phyloP scores from a whole-genome alignment of 1,140 invertebrate genomes.

The Macrotrachela quadricornifera region DNA sequence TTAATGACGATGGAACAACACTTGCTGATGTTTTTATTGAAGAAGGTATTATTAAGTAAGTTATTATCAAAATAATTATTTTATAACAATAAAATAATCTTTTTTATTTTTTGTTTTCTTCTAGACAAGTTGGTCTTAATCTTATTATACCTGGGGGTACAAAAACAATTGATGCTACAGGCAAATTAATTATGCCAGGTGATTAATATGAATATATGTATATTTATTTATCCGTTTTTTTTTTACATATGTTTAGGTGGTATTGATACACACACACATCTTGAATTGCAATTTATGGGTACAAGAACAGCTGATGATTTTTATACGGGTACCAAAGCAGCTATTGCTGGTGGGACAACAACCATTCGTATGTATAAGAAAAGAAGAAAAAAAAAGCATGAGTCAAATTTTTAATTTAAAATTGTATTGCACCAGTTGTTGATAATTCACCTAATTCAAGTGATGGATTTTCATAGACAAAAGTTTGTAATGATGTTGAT shows the following conservation, averaged over 20 bases:
- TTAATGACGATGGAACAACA: constrained; percentile 74
- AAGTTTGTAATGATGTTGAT: no score
- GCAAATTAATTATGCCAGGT: constrained; percentile 52
- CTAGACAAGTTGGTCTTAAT: constrained; percentile 48
- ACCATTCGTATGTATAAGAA: constrained; percentile 26
- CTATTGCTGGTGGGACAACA: constrained; percentile 68
- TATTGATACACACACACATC: constrained; percentile 68
- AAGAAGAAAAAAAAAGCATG: no score
- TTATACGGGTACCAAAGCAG: constrained; percentile 64
- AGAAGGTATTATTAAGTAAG: constrained; percentile 79
- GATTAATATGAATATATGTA: no score
- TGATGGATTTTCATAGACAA: no score
- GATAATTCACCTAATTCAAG: no score
- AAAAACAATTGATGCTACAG: constrained; percentile 51
- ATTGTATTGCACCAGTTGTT: no score
- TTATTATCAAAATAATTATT: not conserved
- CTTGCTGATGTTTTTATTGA: constrained; percentile 77
- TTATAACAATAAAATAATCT: no score
- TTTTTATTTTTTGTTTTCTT: constrained; percentile 17
- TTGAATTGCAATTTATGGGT: constrained; percentile 65
- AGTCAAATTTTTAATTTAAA: no score
- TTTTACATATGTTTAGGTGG: constrained; percentile 30
- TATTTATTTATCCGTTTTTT: no score
- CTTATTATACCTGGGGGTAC: constrained; percentile 57
- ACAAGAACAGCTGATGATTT: constrained; percentile 60